phyloP scores from a whole-genome alignment of 2,797 vertebrate species.

The Echeneis naucrates region DNA sequence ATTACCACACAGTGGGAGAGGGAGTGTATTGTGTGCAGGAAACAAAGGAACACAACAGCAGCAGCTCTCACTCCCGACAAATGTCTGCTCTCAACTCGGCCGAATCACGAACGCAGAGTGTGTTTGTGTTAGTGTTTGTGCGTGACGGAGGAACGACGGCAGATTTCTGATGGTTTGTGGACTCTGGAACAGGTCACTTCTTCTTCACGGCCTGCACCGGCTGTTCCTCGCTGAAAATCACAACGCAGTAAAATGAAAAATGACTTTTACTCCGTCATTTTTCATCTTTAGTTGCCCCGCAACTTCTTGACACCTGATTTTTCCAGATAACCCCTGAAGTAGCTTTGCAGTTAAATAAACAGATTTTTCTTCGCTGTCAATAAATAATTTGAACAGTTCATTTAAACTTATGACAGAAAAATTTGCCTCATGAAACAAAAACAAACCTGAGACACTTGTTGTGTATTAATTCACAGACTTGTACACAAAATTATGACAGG shows the following conservation, averaged over 20 bases:
- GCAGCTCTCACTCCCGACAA: constrained; percentile 77
- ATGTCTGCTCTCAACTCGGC: constrained; percentile 78
- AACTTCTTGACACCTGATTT: background rate
- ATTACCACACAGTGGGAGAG: constrained; percentile 86
- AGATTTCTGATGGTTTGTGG: constrained; percentile 58
- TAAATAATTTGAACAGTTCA: background rate
- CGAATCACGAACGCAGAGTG: constrained; percentile 54
- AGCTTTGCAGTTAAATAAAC: background rate
- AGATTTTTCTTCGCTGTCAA: background rate
- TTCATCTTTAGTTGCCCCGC: background rate
- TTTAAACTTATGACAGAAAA: background rate
- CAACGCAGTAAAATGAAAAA: background rate
- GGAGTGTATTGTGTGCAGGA: constrained; percentile 77
- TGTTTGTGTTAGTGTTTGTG: constrained; percentile 4
- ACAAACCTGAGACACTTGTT: too few species aligned
- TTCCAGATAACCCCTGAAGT: background rate
- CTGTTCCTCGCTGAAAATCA: constrained; percentile 16
- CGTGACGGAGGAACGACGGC: constrained; percentile 53
- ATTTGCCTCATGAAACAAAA: background rate
- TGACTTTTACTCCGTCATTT: background rate
- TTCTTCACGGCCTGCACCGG: constrained; percentile 21
- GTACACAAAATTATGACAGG: too few species aligned
- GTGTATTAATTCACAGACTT: too few species aligned
- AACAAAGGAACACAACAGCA: constrained; percentile 77
- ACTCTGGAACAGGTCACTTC: constrained; percentile 46